These are phyloP conservation scores for Tolmerus cingulatus DNA, from an alignment of 2,888 invertebrate genomes.

Conservation along the genomic window DNA sequence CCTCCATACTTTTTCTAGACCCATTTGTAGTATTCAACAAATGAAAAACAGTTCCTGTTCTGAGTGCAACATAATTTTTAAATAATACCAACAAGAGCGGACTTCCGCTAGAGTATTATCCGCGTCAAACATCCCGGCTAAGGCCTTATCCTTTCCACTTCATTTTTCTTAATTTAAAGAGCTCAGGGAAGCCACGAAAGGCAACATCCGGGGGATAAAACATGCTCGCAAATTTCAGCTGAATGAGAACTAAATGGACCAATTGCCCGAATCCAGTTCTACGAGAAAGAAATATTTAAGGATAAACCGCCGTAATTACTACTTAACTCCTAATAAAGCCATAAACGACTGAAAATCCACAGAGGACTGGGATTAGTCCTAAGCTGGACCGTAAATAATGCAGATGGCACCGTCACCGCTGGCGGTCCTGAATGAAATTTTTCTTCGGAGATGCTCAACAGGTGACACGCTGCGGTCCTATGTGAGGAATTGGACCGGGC, in stretches of 20 bases:
- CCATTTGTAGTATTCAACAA: neutral
- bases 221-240: neutral
- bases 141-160: constrained; percentile 1
- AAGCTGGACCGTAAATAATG: constrained; percentile 18
- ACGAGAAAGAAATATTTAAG: constrained; percentile 17
- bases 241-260: neutral
- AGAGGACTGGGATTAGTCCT: constrained; percentile 12
- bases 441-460: neutral
- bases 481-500: neutral
- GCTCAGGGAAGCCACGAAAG: neutral
- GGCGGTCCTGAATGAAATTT: neutral
- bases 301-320: constrained; percentile 17
- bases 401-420: neutral
- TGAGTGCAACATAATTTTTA: neutral
- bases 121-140: neutral
- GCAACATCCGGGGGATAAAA: neutral
- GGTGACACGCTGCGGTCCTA: neutral
- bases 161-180: constrained; percentile 1
- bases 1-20: neutral
- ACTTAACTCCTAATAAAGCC: constrained; percentile 23
- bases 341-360: constrained; percentile 24
- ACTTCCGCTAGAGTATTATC: neutral
- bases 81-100: neutral
- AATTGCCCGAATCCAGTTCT: constrained; percentile 4
- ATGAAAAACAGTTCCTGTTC: neutral